Conservation (phyloP, 2,113 vertebrate genomes). For the Nyctibius bracteatus region DNA sequence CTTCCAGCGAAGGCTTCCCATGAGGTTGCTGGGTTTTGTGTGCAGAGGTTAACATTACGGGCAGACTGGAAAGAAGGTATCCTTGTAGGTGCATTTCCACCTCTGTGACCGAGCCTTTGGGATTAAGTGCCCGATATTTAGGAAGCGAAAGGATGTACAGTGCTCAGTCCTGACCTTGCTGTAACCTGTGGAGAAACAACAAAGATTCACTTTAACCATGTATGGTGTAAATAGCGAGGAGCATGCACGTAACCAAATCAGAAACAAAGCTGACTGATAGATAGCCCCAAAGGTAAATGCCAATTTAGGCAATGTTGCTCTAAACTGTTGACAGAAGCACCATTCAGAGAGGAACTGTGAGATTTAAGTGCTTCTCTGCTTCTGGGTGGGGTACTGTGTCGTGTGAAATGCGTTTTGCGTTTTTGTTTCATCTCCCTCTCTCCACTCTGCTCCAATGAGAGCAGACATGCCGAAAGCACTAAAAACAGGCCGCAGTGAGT, state of each 20-base stretch:
- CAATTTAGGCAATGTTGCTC: constrained; percentile 47
- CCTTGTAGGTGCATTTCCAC: not conserved
- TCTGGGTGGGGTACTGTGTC: constrained; percentile 53
- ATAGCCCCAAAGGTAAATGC: constrained; percentile 50
- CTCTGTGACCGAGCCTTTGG: not conserved
- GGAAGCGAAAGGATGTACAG: not conserved
- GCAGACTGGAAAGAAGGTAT: not conserved
- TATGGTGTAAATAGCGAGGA: constrained; percentile 1
- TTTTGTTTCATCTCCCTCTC: constrained; percentile 21
- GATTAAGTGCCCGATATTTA: not conserved
- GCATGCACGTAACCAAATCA: not conserved
- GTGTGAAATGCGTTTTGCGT: not conserved
- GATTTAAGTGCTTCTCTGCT: constrained; percentile 13
- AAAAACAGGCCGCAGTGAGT: not conserved
- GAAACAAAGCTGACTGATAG: constrained; percentile 63
- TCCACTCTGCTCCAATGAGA: not conserved
- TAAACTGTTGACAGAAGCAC: constrained; percentile 57
- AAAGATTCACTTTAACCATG: constrained; percentile 43
- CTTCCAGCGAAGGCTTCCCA: not conserved
- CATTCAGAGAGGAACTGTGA: constrained; percentile 15
- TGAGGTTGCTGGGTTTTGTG: not conserved
- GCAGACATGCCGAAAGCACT: not conserved
- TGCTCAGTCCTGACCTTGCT: constrained; percentile 23
- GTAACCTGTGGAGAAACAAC: constrained; percentile 21
- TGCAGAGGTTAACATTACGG: not conserved